Conservation (phyloP, 2,888 invertebrate species). For the Metalampra italica region DNA sequence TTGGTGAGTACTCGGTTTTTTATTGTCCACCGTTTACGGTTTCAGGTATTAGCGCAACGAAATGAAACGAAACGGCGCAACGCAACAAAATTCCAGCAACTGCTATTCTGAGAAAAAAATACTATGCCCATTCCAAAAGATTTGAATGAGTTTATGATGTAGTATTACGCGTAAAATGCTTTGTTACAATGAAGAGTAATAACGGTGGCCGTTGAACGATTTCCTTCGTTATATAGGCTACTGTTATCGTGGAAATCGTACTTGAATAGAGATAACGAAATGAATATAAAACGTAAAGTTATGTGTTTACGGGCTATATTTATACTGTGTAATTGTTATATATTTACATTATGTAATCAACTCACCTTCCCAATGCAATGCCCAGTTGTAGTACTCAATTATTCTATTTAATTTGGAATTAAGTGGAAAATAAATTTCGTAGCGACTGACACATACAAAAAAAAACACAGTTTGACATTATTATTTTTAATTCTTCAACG, state of each 20-base stretch:
- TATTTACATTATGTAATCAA: background rate
- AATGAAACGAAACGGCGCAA: too few species aligned
- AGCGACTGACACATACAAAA: slow-evolving; percentile 1
- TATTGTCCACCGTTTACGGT: too few species aligned
- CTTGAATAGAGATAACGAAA: slow-evolving; percentile 52
- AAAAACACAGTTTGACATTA: slow-evolving; percentile 14
- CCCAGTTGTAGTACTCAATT: background rate
- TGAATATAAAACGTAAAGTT: slow-evolving; percentile 19
- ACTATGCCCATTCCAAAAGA: slow-evolving; percentile 54
- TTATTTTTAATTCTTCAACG: slow-evolving; percentile 14
- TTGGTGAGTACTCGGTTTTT: background rate
- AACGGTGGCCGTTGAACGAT: slow-evolving; percentile 62
- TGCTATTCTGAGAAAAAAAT: too few species aligned
- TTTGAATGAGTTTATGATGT: slow-evolving; percentile 25
- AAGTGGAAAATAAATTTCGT: background rate
- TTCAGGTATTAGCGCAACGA: too few species aligned
- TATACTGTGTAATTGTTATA: background rate
- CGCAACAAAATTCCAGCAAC: too few species aligned
- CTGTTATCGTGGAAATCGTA: slow-evolving; percentile 58
- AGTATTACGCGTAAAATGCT: slow-evolving; percentile 29
- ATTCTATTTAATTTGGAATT: background rate
- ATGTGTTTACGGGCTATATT: background rate
- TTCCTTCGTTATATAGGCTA: slow-evolving; percentile 62
- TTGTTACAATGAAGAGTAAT: slow-evolving; percentile 47
- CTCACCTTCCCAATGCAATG: slow-evolving; percentile 5